Base-by-base conservation (phyloP, 2,113 vertebrate species). In the Melanocharis versteri region DNA sequence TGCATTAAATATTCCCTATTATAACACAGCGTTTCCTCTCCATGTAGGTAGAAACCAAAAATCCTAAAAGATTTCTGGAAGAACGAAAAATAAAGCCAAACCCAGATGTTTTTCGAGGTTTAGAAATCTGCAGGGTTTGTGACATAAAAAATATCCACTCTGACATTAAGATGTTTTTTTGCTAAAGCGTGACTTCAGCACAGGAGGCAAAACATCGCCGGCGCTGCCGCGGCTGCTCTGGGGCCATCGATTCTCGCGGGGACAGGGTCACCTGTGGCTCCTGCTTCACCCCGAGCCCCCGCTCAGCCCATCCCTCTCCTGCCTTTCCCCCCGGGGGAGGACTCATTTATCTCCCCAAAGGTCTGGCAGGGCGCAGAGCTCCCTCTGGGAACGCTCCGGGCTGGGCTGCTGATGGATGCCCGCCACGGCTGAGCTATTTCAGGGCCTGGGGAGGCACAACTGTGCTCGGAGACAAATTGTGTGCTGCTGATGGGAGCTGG, bases 401-500 rank as follows among this genome's bases (percentile, higher is more conserved):
- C 48, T 17, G 57, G 35, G 62, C 28, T 58, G 85, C 54, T 88
- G 95, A 94, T 78, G 89, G 83, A 95, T 81, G 54, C 86, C 78
- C 35, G 16, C 19, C 85, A 58, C 6, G 2, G 87, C 92, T 70
- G 69, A 89, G 60, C 57, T 84, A 61, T 83, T 78, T 19, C 24
- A 50, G 84, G 44, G 64, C 42, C 60, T 68, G 64, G 24, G 75
- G 79, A 81, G 77, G 86, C 50, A 58, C 53, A 33, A 11, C 1
- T 15, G 37, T 53, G 3, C 78, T 40, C 26, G 2, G 47, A 90
- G 89, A 93, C 23, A 30, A 77, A 96, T 79, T 1, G 73, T 13
- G 92, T 93, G 90, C 58, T 87, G 51, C 28, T 70, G 96, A 89
- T 58, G 94, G 77, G 62, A 94, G 87, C 35, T 94, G 95, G 87